Conservation (phyloP, 2,888 invertebrate species). For the Tipula helvola region DNA sequence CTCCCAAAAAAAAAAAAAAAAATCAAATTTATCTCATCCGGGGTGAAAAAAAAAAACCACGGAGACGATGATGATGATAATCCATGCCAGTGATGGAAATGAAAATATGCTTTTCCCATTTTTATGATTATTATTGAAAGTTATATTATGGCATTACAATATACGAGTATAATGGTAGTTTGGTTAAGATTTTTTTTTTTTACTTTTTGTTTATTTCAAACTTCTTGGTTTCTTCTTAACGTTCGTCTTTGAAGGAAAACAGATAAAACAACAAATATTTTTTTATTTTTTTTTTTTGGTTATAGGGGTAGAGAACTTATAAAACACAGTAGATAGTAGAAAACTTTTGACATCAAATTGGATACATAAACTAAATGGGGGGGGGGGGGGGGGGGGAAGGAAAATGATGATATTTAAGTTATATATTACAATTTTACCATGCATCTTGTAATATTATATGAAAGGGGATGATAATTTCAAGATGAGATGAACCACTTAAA, state of each 20-base stretch:
- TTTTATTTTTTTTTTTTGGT: background rate
- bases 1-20: background rate
- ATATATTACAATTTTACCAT: background rate
- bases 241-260: background rate
- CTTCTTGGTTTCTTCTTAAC: background rate
- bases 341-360: background rate
- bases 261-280: background rate
- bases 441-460: background rate
- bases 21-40: background rate
- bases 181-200: background rate
- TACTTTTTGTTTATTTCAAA: background rate
- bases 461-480: background rate
- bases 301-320: background rate
- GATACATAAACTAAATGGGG: background rate
- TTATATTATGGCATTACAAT: background rate
- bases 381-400: background rate
- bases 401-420: background rate
- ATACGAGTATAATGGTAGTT: background rate
- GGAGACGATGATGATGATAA: background rate
- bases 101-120: background rate
- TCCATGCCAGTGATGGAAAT: background rate
- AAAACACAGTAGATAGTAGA: background rate
- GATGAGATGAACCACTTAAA: background rate
- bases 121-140: background rate
- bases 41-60: background rate